Percentiles rank a stretch among this genome's conserved stretches.
These are phyloP conservation scores for Dinoponera quadriceps DNA, from an alignment of 1,140 invertebrate species.

Conservation along the genomic window DNA sequence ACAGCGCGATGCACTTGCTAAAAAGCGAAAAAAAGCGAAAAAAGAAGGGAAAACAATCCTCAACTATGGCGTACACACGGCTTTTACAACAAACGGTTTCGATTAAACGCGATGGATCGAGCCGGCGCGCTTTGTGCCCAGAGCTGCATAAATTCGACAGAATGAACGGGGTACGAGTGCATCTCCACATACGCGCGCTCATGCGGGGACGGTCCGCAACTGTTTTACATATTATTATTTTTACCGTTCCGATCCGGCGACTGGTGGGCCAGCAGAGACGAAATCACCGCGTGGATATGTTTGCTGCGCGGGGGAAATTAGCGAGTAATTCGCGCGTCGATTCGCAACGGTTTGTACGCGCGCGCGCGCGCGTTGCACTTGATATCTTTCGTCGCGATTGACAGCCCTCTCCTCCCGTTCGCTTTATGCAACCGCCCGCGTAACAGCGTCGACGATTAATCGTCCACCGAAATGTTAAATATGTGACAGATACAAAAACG, in stretches of 20 bases:
- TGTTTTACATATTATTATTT: slow-evolving; percentile 41
- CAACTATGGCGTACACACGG: background rate
- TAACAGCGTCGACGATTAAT: slow-evolving; percentile 36
- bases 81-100: slow-evolving; percentile 13
- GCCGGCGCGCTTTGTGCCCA: background rate
- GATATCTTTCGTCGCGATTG: slow-evolving; percentile 6
- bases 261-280: background rate
- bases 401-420: background rate
- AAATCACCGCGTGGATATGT: slow-evolving; percentile 9
- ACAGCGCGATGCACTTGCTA: background rate
- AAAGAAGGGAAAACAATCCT: background rate
- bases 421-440: background rate
- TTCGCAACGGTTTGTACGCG: slow-evolving; percentile 25
- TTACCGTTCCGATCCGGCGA: background rate
- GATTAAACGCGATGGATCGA: slow-evolving; percentile 9
- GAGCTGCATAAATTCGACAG: slow-evolving; percentile 24
- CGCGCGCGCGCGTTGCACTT: slow-evolving; percentile 2
- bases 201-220: background rate
- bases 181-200: background rate
- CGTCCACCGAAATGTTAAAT: slow-evolving; percentile 36
- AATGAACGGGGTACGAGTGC: background rate
- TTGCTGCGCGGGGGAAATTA: background rate
- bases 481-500: slow-evolving; percentile 44
- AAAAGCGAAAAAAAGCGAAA: background rate
- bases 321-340: slow-evolving; percentile 9